Evolutionary conservation across 2,797 vertebrate genomes (phyloP).

Genomic region (Mionectes olivaceus): DNA sequence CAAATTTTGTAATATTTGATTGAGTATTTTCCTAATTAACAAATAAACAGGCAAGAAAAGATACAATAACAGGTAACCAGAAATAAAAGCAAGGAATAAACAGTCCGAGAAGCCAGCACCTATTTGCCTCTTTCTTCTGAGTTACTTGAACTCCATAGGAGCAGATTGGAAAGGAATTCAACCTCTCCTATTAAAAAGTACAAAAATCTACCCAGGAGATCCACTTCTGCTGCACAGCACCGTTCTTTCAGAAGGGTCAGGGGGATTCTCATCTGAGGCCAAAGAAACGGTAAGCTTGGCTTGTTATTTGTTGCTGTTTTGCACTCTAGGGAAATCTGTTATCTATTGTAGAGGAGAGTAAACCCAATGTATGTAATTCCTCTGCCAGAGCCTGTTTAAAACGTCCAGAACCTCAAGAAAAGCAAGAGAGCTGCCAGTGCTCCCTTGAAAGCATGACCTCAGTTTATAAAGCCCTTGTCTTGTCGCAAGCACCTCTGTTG

Average conservation of each 20-base stretch:
- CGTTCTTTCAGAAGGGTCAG: not conserved
- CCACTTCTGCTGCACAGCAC: accelerated
- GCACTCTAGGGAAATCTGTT: not conserved
- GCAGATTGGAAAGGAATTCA: not conserved
- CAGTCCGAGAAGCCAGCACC: not conserved
- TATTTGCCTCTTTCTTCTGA: not conserved
- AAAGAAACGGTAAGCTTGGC: not conserved
- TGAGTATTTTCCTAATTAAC: not conserved
- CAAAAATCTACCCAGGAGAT: not conserved
- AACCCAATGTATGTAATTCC: not conserved
- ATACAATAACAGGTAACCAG: not conserved
- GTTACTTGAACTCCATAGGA: not conserved
- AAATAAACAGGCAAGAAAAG: not conserved
- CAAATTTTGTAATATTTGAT: not conserved
- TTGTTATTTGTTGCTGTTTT: not conserved
- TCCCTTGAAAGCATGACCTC: not conserved
- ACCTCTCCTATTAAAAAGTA: not conserved
- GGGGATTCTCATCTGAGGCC: not conserved
- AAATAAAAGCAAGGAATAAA: not conserved
- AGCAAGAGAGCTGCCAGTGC: not conserved
- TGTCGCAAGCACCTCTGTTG: not conserved
- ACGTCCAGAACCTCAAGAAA: not conserved
- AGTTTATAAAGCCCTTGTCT: not conserved
- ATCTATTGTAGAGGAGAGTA: not conserved
- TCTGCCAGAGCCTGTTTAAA: not conserved